Conservation (phyloP, 2,888 invertebrate species). For the Silvanus unidentatus region DNA sequence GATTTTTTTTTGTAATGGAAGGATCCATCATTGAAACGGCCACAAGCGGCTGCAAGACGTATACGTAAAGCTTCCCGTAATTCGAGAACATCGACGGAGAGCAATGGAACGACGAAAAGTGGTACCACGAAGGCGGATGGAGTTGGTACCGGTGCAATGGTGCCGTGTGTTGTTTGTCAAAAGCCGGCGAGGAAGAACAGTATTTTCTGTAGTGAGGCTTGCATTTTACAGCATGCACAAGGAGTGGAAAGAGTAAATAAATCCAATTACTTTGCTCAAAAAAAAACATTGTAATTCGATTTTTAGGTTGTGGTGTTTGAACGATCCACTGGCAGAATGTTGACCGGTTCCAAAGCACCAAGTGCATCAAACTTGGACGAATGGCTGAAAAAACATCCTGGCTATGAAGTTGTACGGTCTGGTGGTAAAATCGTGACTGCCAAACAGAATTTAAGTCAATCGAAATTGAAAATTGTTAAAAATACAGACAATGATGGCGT, state of each 20-base stretch:
- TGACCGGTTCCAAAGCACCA: slow-evolving; percentile 77
- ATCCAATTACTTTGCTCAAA: slow-evolving; percentile 14
- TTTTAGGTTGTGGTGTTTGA: slow-evolving; percentile 71
- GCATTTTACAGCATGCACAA: slow-evolving; percentile 79
- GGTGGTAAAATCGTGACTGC: slow-evolving; percentile 41
- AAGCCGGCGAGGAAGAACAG: slow-evolving; percentile 69
- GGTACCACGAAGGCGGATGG: slow-evolving; percentile 18
- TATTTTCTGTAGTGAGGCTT: slow-evolving; percentile 84
- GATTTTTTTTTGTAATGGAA: slow-evolving; percentile 11
- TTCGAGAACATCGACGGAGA: slow-evolving; percentile 39
- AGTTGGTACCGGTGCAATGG: slow-evolving; percentile 15
- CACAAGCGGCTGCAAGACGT: slow-evolving; percentile 41
- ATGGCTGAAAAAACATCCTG: slow-evolving; percentile 83
- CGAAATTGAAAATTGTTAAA: slow-evolving; percentile 41
- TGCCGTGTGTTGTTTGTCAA: slow-evolving; percentile 70
- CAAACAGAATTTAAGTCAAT: slow-evolving; percentile 36
- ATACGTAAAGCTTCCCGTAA: slow-evolving; percentile 41
- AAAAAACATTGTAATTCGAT: background rate
- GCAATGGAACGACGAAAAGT: slow-evolving; percentile 26
- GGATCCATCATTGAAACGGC: slow-evolving; percentile 39
- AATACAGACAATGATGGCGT: slow-evolving; percentile 38
- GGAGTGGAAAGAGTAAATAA: slow-evolving; percentile 56
- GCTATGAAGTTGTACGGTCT: slow-evolving; percentile 75
- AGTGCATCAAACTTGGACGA: slow-evolving; percentile 69
- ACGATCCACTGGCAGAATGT: slow-evolving; percentile 66